phyloP scores from a whole-genome alignment of 2,797 vertebrate species.

The Coracias cyanogaster region DNA sequence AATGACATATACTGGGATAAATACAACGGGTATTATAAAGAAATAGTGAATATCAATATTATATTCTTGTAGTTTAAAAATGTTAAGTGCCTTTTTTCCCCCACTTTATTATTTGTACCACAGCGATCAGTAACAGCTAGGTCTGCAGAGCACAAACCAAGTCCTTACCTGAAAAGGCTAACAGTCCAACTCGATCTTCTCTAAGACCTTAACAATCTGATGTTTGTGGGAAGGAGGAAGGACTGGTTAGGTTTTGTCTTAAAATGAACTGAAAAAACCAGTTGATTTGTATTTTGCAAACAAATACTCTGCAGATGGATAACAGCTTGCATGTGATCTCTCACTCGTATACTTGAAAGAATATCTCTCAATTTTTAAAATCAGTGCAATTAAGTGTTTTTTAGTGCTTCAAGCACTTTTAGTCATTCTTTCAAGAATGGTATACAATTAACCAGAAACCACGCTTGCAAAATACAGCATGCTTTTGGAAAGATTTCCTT shows the following conservation, averaged over 20 bases:
- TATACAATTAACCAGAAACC: background rate
- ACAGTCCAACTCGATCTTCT: background rate
- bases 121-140: background rate
- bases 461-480: background rate
- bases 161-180: background rate
- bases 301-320: background rate
- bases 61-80: background rate
- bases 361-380: background rate
- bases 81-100: background rate
- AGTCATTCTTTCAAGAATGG: background rate
- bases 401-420: background rate
- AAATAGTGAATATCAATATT: background rate
- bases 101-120: background rate
- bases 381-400: background rate
- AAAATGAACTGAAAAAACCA: background rate
- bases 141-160: background rate
- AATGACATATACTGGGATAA: background rate
- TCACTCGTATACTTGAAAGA: background rate
- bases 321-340: background rate
- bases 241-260: background rate
- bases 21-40: background rate
- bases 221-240: background rate
- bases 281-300: background rate
- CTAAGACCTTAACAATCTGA: background rate
- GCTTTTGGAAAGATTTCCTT: background rate